These are phyloP conservation scores for Bucorvus abyssinicus DNA, from an alignment of 2,797 vertebrate genomes.

Conservation along the genomic window DNA sequence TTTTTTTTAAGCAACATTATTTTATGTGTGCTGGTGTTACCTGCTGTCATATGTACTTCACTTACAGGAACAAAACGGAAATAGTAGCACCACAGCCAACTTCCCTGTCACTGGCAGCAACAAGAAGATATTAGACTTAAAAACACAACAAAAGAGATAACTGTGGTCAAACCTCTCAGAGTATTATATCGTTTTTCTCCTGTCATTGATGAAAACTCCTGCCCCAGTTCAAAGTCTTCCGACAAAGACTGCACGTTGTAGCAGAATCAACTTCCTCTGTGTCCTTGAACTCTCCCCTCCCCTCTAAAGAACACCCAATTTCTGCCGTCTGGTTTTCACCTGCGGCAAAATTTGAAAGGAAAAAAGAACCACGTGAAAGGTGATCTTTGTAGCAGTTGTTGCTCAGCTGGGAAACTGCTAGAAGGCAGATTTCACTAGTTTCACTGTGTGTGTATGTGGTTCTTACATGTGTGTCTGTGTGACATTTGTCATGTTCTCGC, in stretches of 20 bases:
- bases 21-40: background rate
- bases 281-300: background rate
- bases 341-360: background rate
- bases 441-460: background rate
- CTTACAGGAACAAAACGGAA: background rate
- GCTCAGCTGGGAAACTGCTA: background rate
- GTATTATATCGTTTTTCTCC: background rate
- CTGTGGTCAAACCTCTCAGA: background rate
- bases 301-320: background rate
- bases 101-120: background rate
- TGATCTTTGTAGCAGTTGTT: background rate
- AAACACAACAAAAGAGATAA: background rate
- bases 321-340: background rate
- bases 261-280: background rate
- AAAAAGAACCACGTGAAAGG: background rate
- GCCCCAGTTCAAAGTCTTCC: background rate
- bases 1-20: background rate
- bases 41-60: background rate
- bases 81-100: background rate
- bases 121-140: background rate
- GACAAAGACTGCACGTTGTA: background rate
- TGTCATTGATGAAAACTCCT: background rate
- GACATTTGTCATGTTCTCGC: background rate
- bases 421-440: background rate
- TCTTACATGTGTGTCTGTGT: background rate